These are phyloP conservation scores for Spatula clypeata DNA, from an alignment of 2,797 vertebrate genomes.

Conservation along the genomic window DNA sequence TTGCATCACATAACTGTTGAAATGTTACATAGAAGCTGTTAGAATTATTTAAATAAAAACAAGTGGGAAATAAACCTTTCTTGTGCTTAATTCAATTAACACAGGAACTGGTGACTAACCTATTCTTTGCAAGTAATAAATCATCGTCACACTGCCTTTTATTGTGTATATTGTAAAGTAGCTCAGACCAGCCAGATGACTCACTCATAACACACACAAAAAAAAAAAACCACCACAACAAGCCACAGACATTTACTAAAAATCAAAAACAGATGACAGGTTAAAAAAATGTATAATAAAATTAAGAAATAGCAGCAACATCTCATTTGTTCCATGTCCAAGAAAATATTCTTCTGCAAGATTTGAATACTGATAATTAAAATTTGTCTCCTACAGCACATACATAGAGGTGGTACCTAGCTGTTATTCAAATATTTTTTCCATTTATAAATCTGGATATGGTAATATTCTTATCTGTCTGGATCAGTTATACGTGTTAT, in stretches of 20 bases:
- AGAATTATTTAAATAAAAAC: conserved; percentile 5
- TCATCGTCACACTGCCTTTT: not conserved
- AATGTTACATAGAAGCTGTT: not conserved
- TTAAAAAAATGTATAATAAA: not conserved
- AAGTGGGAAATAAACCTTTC: conserved; percentile 12
- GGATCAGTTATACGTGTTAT: not conserved
- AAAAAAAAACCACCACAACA: not conserved
- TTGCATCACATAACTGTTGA: not conserved
- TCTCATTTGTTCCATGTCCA: not conserved
- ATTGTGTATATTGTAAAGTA: not conserved
- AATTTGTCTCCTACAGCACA: not conserved
- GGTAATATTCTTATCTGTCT: too few species aligned
- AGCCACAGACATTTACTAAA: conserved; percentile 3
- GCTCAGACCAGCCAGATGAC: conserved; percentile 3
- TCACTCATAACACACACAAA: not conserved
- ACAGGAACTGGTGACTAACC: not conserved
- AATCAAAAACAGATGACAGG: not conserved
- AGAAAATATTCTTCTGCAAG: not conserved
- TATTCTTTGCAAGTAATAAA: not conserved
- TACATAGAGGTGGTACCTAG: not conserved
- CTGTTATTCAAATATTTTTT: not conserved
- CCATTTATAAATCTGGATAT: not conserved
- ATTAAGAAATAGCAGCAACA: not conserved
- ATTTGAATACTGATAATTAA: not conserved
- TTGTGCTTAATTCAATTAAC: conserved; percentile 30